Evolutionary conservation across 2,888 invertebrate species (phyloP), one percentile per base, ranked within the genome.

Genomic region (Hirudinaria manillensis): DNA sequence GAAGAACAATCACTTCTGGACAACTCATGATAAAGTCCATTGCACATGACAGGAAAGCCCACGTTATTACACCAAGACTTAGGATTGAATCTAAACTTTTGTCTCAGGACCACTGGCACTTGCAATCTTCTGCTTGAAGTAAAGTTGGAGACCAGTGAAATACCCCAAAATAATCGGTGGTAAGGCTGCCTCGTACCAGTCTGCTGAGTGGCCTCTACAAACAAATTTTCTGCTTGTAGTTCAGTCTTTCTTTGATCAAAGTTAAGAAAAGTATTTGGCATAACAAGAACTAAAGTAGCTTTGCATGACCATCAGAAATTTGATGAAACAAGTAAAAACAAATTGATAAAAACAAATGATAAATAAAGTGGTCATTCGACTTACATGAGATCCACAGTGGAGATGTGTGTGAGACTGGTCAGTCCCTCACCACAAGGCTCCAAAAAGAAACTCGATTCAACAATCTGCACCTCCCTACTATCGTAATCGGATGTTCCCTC

Each of bases 341-440:
- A n/a, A n/a, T n/a, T n/a, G n/a, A n/a, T n/a, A n/a, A n/a, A n/a
- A n/a, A n/a, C n/a, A n/a, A n/a, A n/a, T 29, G n/a, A 61, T 61
- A 24, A 61, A 61, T 61, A 24, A 61, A 61, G 10, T 3, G 13
- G n/a, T 61, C 19, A 61, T 27, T 61, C 61, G n/a, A 56, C 68
- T 68, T 34, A 68, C 68, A 34, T 24, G 36, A 68, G 68, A 68
- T 68, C 68, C n/a, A 68, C 34, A 29, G 68, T 68, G 29, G 36
- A 36, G 32, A 68, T 68, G 68, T 68, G 68, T 13, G 68, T 68
- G n/a, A 68, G 36, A 32, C 36, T 32, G 10, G 68, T 36, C 34
- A 34, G 32, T 3, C 68, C 68, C 68, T 68, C 68, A 1, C 68
- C 68, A 34, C 68, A 68, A 32, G 68, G 68, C 32, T 68, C 68